Percentiles rank a stretch among this genome's conserved stretches.
Evolutionary conservation across 2,113 vertebrate genomes (phyloP).

Genomic region (Engraulis encrasicolus): DNA sequence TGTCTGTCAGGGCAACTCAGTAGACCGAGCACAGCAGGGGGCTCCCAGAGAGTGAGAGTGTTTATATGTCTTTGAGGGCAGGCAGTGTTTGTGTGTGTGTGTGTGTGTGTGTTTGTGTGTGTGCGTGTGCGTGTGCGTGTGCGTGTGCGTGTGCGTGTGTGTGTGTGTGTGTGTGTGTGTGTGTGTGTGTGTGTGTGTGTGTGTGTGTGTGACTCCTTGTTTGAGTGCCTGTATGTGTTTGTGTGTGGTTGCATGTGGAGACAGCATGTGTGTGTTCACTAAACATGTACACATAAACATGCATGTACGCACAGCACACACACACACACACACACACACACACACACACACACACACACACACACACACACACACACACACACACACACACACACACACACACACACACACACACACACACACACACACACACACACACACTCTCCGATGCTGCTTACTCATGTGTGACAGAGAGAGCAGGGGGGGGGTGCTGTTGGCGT

Average conservation of each 20-base stretch:
- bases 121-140: not conserved
- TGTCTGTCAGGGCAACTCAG: conserved; percentile 22
- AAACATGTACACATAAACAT: not conserved
- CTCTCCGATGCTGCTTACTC: conserved; percentile 59
- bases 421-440: conserved; percentile 10
- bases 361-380: conserved; percentile 27
- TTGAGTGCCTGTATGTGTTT: not conserved
- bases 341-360: conserved; percentile 23
- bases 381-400: conserved; percentile 28
- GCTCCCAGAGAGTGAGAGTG: not conserved
- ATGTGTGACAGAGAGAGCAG: conserved; percentile 66
- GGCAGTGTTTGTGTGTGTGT: not conserved
- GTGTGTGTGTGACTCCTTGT: not conserved
- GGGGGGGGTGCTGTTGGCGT: too few relatives aligned
- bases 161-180: not conserved
- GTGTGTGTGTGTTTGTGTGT: not conserved
- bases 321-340: not conserved
- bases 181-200: not conserved
- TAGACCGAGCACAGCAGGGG: conserved; percentile 19
- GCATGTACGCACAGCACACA: not conserved
- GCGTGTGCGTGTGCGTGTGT: not conserved
- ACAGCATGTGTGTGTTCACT: too few relatives aligned
- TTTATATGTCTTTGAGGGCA: not conserved
- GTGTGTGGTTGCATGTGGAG: not conserved
- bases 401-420: conserved; percentile 15